Evolutionary conservation across 2,888 invertebrate species (phyloP).

Genomic region (Idaea straminata): DNA sequence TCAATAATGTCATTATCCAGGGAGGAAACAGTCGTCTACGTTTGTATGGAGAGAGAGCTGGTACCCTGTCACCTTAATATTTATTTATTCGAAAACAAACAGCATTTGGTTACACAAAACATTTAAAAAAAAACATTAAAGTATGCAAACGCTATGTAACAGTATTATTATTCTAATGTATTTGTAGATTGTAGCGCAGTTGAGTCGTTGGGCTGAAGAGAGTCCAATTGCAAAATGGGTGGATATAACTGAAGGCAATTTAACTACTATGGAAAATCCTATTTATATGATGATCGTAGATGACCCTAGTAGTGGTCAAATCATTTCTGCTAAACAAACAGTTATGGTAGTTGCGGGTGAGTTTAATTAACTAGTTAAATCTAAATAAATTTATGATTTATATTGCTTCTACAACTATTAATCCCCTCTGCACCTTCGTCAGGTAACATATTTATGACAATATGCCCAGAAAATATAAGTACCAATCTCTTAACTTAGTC

Average conservation of each 20-base stretch:
- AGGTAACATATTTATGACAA: too few species aligned
- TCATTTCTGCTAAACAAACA: slow-evolving; percentile 63
- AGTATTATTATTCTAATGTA: background rate
- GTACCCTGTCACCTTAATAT: too few species aligned
- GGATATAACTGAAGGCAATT: slow-evolving; percentile 65
- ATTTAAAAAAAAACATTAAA: too few species aligned
- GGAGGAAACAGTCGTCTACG: too few species aligned
- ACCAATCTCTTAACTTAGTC: too few species aligned
- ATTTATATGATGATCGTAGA: slow-evolving; percentile 71
- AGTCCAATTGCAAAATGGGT: slow-evolving; percentile 66
- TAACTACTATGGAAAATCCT: slow-evolving; percentile 69
- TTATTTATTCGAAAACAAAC: too few species aligned
- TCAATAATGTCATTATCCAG: too few species aligned
- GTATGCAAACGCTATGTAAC: background rate
- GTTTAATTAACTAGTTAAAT: background rate
- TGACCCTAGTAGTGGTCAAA: slow-evolving; percentile 70
- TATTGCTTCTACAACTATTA: too few species aligned
- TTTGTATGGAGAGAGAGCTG: too few species aligned
- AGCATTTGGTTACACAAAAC: too few species aligned
- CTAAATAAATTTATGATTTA: background rate
- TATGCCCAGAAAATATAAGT: too few species aligned
- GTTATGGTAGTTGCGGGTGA: slow-evolving; percentile 70
- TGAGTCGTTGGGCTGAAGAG: slow-evolving; percentile 62
- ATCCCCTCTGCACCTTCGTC: too few species aligned
- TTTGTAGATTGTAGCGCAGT: slow-evolving; percentile 56